Percentiles rank a stretch among this genome's conserved stretches.
Evolutionary conservation across 2,888 invertebrate genomes (phyloP).

Genomic region (Pseudococcus jackbeardsleyi): DNA sequence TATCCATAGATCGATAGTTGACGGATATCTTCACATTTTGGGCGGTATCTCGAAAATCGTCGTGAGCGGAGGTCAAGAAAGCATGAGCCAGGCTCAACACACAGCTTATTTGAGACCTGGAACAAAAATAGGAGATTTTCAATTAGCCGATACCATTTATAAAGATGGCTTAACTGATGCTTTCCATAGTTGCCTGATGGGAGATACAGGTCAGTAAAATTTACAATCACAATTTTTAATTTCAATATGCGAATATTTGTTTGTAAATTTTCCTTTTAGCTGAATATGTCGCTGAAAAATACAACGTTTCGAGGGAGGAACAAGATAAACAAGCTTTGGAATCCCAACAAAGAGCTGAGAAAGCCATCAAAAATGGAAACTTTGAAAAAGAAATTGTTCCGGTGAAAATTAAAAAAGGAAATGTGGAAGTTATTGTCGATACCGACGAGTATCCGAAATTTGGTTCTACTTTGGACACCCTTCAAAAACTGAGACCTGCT

Average conservation of each 20-base stretch:
- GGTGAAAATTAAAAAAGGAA: slow-evolving; percentile 73
- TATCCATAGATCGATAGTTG: not conserved
- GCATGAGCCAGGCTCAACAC: slow-evolving; percentile 84
- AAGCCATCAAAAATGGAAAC: slow-evolving; percentile 75
- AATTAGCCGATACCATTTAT: slow-evolving; percentile 78
- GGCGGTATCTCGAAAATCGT: slow-evolving; percentile 73
- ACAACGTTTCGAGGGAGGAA: slow-evolving; percentile 76
- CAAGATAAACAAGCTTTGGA: slow-evolving; percentile 80
- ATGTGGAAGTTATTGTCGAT: slow-evolving; percentile 71
- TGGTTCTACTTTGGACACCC: slow-evolving; percentile 74
- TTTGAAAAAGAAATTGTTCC: slow-evolving; percentile 82
- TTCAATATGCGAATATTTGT: not conserved
- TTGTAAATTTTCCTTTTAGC: slow-evolving; percentile 71
- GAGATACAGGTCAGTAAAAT: slow-evolving; percentile 76
- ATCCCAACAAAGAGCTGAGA: slow-evolving; percentile 78
- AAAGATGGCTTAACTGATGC: slow-evolving; percentile 83
- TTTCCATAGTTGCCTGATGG: slow-evolving; percentile 83
- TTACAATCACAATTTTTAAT: slow-evolving; percentile 14
- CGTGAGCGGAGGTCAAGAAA: slow-evolving; percentile 87
- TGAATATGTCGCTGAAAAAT: slow-evolving; percentile 81
- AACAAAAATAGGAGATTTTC: slow-evolving; percentile 77
- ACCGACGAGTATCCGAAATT: slow-evolving; percentile 81
- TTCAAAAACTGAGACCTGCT: slow-evolving; percentile 77
- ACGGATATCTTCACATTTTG: not conserved
- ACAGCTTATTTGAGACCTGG: slow-evolving; percentile 76